Conservation (phyloP, 1,140 invertebrate genomes). For the Drosophila lowei region DNA sequence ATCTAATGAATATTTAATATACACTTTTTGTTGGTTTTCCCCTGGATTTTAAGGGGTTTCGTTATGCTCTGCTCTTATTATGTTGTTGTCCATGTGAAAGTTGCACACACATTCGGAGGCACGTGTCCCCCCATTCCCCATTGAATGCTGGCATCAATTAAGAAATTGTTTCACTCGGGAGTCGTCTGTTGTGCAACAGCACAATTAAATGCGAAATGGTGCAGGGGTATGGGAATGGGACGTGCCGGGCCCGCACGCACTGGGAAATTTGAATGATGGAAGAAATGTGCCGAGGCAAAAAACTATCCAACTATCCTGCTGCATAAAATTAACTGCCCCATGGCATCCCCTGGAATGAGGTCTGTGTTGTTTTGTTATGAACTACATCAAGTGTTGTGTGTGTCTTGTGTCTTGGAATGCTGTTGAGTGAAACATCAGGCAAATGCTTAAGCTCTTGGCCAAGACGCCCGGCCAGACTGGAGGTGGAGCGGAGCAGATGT, state of each 20-base stretch:
- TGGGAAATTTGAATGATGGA: slow-evolving; percentile 53
- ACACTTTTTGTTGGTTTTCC: slow-evolving; percentile 4
- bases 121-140: slow-evolving; percentile 44
- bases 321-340: slow-evolving; percentile 55
- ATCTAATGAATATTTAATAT: slow-evolving; percentile 62
- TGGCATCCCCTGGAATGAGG: slow-evolving; percentile 1
- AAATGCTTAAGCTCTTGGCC: slow-evolving; percentile 19
- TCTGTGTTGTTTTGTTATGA: slow-evolving; percentile 29
- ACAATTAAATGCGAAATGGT: slow-evolving; percentile 28
- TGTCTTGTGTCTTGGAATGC: slow-evolving; percentile 43
- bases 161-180: slow-evolving; percentile 50
- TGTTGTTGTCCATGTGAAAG: slow-evolving; percentile 42
- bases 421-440: slow-evolving; percentile 40
- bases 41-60: slow-evolving; percentile 1
- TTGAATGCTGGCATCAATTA: slow-evolving; percentile 59
- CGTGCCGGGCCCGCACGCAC: slow-evolving; percentile 20
- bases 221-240: slow-evolving; percentile 7
- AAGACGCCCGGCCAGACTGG: background rate
- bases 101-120: slow-evolving; percentile 53
- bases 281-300: slow-evolving; percentile 32
- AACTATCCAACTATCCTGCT: slow-evolving; percentile 37
- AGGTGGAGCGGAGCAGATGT: background rate
- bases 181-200: slow-evolving; percentile 45
- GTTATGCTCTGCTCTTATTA: slow-evolving; percentile 2
- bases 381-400: slow-evolving; percentile 26